These are phyloP conservation scores for Nymphalis c-album DNA, from an alignment of 2,888 invertebrate species.

Conservation along the genomic window DNA sequence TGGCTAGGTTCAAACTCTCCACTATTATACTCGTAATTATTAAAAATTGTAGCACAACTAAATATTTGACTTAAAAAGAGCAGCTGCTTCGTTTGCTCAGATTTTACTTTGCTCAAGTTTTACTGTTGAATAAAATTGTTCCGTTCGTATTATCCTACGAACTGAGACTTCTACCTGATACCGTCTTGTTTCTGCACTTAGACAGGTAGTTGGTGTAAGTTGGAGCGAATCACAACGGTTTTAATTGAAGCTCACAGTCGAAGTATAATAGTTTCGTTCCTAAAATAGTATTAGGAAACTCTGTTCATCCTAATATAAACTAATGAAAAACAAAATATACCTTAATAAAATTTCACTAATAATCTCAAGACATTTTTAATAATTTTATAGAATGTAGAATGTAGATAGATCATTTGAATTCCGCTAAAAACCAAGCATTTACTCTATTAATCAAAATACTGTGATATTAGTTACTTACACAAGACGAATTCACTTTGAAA, in stretches of 20 bases:
- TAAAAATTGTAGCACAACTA: constrained; percentile 7
- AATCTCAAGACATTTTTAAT: no score
- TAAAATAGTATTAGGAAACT: constrained; percentile 23
- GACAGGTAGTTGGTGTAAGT: constrained; percentile 2
- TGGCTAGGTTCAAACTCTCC: not conserved
- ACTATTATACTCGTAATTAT: not conserved
- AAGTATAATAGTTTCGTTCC: constrained; percentile 16
- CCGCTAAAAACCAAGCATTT: no score
- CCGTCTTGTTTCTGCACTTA: constrained; percentile 4
- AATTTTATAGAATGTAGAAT: no score
- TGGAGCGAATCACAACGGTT: not conserved
- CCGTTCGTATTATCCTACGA: constrained; percentile 3
- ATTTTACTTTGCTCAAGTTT: constrained; percentile 8
- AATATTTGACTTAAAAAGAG: constrained; percentile 8
- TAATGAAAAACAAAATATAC: not conserved
- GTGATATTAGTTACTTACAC: no score
- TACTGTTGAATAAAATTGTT: not conserved
- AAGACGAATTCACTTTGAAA: no score
- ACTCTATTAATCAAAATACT: no score
- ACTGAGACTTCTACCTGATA: not conserved
- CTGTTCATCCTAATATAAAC: constrained; percentile 10
- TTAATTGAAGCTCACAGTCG: constrained; percentile 17
- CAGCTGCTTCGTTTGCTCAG: constrained; percentile 9
- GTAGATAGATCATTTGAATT: no score
- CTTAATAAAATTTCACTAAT: no score